These are phyloP conservation scores for Apotomis capreana DNA, from an alignment of 2,888 invertebrate genomes.

Conservation along the genomic window DNA sequence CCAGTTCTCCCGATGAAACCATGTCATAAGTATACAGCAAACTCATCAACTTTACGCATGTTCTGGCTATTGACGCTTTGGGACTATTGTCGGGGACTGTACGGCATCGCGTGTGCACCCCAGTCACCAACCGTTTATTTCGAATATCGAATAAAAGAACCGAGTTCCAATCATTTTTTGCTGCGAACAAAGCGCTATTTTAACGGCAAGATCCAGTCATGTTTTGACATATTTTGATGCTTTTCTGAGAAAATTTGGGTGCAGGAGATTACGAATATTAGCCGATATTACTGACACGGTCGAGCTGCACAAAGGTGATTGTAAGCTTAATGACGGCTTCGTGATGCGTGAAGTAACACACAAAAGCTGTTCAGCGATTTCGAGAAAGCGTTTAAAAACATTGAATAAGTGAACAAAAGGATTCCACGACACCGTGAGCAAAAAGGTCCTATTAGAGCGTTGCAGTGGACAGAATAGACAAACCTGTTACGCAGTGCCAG, in stretches of 20 bases:
- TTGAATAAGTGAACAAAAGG: conserved; percentile 6
- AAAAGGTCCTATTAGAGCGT: conserved; percentile 55
- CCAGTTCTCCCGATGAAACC: too few species aligned
- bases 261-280: conserved; percentile 52
- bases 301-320: conserved; percentile 59
- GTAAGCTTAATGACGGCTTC: conserved; percentile 53
- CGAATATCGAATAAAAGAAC: conserved; percentile 54
- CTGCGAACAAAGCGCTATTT: conserved; percentile 63
- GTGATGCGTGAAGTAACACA: conserved; percentile 45
- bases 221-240: conserved; percentile 68
- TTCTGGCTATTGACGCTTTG: background rate
- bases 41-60: background rate
- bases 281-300: conserved; percentile 60
- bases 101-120: conserved; percentile 20
- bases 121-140: conserved; percentile 45
- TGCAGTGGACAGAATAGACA: conserved; percentile 62
- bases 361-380: conserved; percentile 22
- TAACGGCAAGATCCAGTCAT: conserved; percentile 53
- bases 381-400: conserved; percentile 28
- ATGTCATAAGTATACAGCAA: background rate
- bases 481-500: conserved; percentile 70
- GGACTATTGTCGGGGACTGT: background rate
- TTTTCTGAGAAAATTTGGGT: conserved; percentile 65
- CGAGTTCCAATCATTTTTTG: conserved; percentile 55
- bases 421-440: conserved; percentile 7